phyloP scores from a whole-genome alignment of 2,888 invertebrate species.

The Merodon equestris region DNA sequence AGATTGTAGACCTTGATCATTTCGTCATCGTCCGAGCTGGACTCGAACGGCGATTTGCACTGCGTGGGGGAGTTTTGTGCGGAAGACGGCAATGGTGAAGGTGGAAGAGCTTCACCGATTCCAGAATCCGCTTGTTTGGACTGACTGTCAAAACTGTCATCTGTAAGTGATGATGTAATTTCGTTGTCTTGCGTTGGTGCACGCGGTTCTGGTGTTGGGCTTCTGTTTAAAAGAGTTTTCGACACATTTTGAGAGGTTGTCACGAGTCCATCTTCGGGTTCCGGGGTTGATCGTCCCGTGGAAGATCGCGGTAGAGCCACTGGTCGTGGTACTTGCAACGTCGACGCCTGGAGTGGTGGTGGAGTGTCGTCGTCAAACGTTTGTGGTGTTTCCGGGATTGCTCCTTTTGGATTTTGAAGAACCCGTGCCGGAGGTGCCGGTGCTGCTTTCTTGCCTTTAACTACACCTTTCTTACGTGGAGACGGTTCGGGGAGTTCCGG shows the following conservation, averaged over 20 bases:
- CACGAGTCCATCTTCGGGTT: constrained; percentile 27
- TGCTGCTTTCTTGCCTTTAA: constrained; percentile 62
- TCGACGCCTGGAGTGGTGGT: constrained; percentile 43
- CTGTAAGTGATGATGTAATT: constrained; percentile 35
- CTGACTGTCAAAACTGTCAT: constrained; percentile 72
- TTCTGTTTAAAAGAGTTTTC: constrained; percentile 75
- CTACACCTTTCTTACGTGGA: constrained; percentile 74
- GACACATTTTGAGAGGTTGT: constrained; percentile 72
- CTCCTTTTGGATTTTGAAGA: constrained; percentile 65
- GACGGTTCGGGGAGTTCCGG: constrained; percentile 75
- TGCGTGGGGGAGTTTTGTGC: constrained; percentile 69
- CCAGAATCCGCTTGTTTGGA: constrained; percentile 77
- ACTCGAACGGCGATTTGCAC: constrained; percentile 73
- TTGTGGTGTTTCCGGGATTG: constrained; percentile 68
- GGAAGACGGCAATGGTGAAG: constrained; percentile 73
- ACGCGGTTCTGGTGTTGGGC: constrained; percentile 75
- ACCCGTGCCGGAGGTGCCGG: constrained; percentile 61
- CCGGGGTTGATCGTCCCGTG: constrained; percentile 19
- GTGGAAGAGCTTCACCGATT: constrained; percentile 74
- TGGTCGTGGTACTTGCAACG: constrained; percentile 18
- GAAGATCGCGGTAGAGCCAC: constrained; percentile 37
- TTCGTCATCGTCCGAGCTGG: constrained; percentile 78
- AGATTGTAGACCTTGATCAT: constrained; percentile 77
- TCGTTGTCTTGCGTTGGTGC: constrained; percentile 70
- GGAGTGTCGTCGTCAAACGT: constrained; percentile 21